Conservation (phyloP, 1,140 invertebrate species). For the Andrena cerasifolii region DNA sequence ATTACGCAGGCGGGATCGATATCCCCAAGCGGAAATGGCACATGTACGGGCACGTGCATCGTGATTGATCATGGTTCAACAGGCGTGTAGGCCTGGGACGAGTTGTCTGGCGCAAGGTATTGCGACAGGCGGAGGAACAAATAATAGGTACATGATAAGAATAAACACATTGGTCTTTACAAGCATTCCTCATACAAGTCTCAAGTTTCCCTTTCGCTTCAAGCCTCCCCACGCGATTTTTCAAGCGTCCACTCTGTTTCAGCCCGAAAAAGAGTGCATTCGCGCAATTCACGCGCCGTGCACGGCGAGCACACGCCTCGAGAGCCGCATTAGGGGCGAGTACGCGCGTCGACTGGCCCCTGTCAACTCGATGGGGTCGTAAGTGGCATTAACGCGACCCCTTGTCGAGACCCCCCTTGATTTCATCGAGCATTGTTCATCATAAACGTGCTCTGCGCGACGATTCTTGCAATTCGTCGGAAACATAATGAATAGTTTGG, state of each 20-base stretch:
- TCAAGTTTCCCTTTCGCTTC: not conserved
- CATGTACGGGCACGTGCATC: no score
- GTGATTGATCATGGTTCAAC: no score
- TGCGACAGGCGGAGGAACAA: no score
- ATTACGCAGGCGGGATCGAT: no score
- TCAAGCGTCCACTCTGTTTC: no score
- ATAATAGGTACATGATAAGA: no score
- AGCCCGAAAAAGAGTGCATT: not conserved
- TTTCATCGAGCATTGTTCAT: constrained; percentile 16
- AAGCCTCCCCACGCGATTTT: not conserved
- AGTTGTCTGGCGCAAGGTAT: no score
- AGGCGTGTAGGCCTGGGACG: no score
- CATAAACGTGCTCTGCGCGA: not conserved
- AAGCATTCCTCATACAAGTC: no score
- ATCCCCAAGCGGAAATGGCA: no score
- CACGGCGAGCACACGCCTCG: not conserved
- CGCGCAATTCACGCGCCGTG: not conserved
- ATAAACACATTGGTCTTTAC: no score
- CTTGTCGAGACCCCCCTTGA: not conserved
- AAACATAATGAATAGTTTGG: constrained; percentile 7
- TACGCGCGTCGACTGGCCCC: constrained; percentile 7
- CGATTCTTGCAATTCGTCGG: constrained; percentile 26
- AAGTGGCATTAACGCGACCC: constrained; percentile 41
- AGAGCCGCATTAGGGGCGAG: constrained; percentile 12
- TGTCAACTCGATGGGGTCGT: constrained; percentile 17